Percentiles rank a stretch among this genome's conserved stretches.
These are phyloP conservation scores for Daubentonia madagascariensis DNA, from an alignment of 2,113 vertebrate species.

Conservation along the genomic window DNA sequence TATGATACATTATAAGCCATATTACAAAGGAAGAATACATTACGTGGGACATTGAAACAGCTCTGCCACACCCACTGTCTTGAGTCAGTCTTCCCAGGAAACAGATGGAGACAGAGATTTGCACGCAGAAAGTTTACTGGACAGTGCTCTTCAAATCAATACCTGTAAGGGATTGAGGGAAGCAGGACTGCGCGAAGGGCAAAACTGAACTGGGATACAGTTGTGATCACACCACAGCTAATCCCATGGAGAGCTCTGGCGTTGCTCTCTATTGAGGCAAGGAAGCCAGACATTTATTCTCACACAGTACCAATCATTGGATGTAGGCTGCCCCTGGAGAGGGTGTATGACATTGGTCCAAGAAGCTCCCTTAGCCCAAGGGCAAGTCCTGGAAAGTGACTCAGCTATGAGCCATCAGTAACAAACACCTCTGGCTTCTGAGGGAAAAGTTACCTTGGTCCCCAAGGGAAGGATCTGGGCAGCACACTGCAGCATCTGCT, in stretches of 20 bases:
- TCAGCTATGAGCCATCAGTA: background rate
- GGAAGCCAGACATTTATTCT: background rate
- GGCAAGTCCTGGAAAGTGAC: background rate
- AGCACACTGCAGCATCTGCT: background rate
- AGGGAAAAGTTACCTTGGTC: background rate
- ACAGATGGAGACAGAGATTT: background rate
- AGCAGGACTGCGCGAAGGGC: background rate
- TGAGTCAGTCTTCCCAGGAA: background rate
- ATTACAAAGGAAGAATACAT: background rate
- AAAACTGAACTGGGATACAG: background rate
- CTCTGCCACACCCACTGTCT: background rate
- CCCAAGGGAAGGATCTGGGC: background rate
- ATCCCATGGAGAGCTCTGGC: background rate
- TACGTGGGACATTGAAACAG: background rate
- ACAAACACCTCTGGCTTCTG: background rate
- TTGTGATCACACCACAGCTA: background rate
- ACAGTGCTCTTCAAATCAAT: background rate
- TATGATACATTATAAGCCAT: background rate
- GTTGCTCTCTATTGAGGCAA: background rate
- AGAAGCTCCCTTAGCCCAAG: background rate
- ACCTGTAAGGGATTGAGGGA: background rate
- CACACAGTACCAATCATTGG: background rate
- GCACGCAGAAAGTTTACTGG: background rate
- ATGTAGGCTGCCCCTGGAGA: background rate
- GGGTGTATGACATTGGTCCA: background rate